A percentile compares a stretch with the other conserved stretches of the same genome.
Evolutionary conservation across 35 echinoderm and acorn worm genomes (phyloP).

Genomic region (Anneissia japonica): DNA sequence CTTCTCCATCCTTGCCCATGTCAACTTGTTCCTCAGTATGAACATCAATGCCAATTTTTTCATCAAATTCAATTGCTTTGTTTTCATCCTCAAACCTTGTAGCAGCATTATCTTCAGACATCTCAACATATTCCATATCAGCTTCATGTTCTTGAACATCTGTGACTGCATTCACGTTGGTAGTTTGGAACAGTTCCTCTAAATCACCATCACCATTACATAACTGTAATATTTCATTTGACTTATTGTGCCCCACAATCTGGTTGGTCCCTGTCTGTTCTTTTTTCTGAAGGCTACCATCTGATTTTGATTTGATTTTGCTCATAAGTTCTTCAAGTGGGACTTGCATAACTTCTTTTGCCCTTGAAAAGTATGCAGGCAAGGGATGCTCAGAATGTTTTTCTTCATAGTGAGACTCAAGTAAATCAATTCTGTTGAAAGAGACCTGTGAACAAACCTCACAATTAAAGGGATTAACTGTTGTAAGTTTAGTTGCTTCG

Average conservation of each 20-base stretch:
- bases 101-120: background rate
- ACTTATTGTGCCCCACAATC: background rate
- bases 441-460: conserved; percentile 53
- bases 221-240: background rate
- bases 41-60: background rate
- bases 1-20: background rate
- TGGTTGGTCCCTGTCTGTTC: conserved; percentile 3
- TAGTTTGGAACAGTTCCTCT: background rate
- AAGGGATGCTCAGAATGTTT: conserved; percentile 54
- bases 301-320: background rate
- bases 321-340: background rate
- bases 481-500: background rate
- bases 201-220: background rate
- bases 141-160: background rate
- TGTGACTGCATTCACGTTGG: background rate
- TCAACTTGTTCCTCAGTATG: background rate
- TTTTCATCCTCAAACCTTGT: background rate
- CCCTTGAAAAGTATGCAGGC: conserved; percentile 61
- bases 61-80: background rate
- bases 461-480: conserved; percentile 64
- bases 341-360: conserved; percentile 30
- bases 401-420: conserved; percentile 71
- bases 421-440: conserved; percentile 59
- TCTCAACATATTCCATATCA: background rate
- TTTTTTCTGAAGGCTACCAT: background rate